phyloP scores from a whole-genome alignment of 1,140 invertebrate genomes.

The Drosophila eugracilis region DNA sequence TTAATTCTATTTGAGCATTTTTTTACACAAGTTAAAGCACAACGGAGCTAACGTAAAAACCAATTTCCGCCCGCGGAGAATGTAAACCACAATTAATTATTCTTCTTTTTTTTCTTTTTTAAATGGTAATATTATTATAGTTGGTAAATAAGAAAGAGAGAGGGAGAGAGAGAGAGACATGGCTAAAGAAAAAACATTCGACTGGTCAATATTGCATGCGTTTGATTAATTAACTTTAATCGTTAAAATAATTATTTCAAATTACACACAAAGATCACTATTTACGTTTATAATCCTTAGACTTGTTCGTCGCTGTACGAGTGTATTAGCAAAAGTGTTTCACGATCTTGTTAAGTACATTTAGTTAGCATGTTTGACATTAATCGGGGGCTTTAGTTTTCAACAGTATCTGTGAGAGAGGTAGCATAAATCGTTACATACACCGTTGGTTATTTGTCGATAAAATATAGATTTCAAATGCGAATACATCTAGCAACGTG shows the following conservation, averaged over 20 bases:
- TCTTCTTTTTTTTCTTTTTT: too few relatives aligned
- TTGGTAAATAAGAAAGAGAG: not conserved
- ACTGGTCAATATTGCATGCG: slow-evolving; percentile 12
- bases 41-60: slow-evolving; percentile 4
- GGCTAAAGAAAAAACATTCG: too few relatives aligned
- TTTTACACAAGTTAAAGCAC: slow-evolving; percentile 20
- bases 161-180: too few relatives aligned
- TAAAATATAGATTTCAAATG: slow-evolving; percentile 65
- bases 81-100: slow-evolving; percentile 15
- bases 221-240: slow-evolving; percentile 19
- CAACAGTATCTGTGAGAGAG: slow-evolving; percentile 69
- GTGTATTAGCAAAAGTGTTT: slow-evolving; percentile 3
- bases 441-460: slow-evolving; percentile 51
- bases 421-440: slow-evolving; percentile 72
- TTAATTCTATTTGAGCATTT: slow-evolving; percentile 49
- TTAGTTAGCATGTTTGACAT: slow-evolving; percentile 4
- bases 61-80: slow-evolving; percentile 67
- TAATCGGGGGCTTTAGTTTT: slow-evolving; percentile 16
- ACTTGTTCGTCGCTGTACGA: not conserved
- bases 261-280: slow-evolving; percentile 63
- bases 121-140: not conserved
- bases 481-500: slow-evolving; percentile 46
- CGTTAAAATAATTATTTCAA: slow-evolving; percentile 24
- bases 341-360: slow-evolving; percentile 12
- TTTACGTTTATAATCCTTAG: slow-evolving; percentile 41